Evolutionary conservation across 2,888 invertebrate species (phyloP), one percentile per base, ranked within the genome.

Genomic region (Agrenia bidenticulata): DNA sequence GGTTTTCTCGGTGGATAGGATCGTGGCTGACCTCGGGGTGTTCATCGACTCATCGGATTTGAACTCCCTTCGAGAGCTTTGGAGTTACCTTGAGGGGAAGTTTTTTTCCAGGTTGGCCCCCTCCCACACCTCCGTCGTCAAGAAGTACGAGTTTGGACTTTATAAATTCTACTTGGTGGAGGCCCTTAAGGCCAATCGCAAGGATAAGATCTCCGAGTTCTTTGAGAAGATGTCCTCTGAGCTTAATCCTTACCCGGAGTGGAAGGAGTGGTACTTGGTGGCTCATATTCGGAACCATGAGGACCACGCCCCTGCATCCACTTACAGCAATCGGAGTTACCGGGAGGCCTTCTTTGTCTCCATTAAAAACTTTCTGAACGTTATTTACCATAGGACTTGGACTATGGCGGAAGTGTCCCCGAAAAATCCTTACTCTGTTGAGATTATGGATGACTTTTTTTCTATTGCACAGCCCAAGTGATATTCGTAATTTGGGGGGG

Each of bases 101-200:
- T 86, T 96, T 78, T 96, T 96, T 80, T 88, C 88, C 21, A 89
- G 93, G 78, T 81, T 96, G 62, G 94, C 95, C 79, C 89, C 89
- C 78, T 88, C 91, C 69, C 91, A 92, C 79, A 85, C 87, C 56
- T 11, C 63, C 71, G 75, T 74, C 57, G 75, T 76, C 32, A 76
- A 76, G 63, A 76, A 76, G 66, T 76, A 76, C 66, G 76, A 76
- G 27, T 81, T 66, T 77, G 83, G 64, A 2, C 64, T 75, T 23
- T 76, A 76, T 68, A 95, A 96, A 80, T 84, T 93, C 78, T 98
- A 95, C 79, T 80, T 98, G 64, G 89, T 96, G 15, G 92, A 90
- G 77, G 94, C 94, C 23, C 86, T 85, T 27, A 86, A 88, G 24
- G 91, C 89, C 69, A 90, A 88, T 73, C 89, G 89, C 73, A 84